phyloP scores from a whole-genome alignment of 2,888 invertebrate species.

The Lasioglossum marginatum region DNA sequence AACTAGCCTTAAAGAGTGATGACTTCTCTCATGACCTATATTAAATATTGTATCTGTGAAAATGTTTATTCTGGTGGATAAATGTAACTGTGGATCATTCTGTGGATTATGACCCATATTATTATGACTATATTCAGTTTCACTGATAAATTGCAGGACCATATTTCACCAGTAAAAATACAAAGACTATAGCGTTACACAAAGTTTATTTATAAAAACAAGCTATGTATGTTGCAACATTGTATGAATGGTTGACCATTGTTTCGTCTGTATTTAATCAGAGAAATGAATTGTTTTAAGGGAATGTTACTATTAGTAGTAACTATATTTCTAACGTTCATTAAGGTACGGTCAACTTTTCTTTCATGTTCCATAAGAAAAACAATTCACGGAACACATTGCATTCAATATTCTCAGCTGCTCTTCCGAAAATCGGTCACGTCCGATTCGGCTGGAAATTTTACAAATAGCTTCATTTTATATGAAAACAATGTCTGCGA shows the following conservation, averaged over 20 bases:
- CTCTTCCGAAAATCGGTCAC: too few relatives aligned
- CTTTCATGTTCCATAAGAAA: neutral
- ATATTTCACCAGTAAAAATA: neutral
- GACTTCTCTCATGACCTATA: neutral
- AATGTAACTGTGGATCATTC: neutral
- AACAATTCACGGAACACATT: neutral
- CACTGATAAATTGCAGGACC: neutral
- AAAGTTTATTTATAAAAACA: neutral
- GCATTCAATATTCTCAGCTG: neutral
- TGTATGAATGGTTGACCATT: neutral
- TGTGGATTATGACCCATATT: neutral
- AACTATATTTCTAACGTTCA: neutral
- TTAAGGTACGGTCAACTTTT: neutral
- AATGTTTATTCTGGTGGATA: neutral
- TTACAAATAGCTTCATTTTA: too few relatives aligned
- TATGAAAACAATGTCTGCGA: too few relatives aligned
- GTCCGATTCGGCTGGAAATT: too few relatives aligned
- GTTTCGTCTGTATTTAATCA: too few relatives aligned
- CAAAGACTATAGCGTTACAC: neutral
- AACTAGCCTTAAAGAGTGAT: neutral
- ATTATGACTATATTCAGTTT: too few relatives aligned
- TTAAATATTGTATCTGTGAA: neutral
- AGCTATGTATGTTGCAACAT: neutral
- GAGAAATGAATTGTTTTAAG: too few relatives aligned
- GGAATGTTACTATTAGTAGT: too few relatives aligned